phyloP scores from a whole-genome alignment of 64 coral and sea anemone species.

The Pachyseris speciosa region DNA sequence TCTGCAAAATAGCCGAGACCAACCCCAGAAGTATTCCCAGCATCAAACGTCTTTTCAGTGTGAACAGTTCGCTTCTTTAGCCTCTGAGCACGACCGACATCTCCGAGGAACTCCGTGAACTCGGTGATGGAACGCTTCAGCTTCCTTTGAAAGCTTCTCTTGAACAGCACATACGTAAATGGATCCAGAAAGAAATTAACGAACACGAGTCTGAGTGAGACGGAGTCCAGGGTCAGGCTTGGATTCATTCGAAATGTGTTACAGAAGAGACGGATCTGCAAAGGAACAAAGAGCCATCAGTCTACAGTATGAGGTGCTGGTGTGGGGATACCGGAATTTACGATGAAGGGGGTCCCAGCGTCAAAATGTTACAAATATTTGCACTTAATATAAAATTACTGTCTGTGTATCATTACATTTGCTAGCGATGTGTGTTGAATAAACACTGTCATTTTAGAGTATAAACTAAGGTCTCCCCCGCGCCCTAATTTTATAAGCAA shows the following conservation, averaged over 20 bases:
- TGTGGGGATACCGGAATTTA: not conserved
- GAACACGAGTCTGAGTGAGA: slow-evolving; percentile 21
- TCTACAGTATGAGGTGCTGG: not conserved
- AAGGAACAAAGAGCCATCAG: not conserved
- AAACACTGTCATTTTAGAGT: too few relatives aligned
- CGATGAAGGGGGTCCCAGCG: too few relatives aligned
- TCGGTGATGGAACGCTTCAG: not conserved
- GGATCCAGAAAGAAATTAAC: slow-evolving; percentile 51
- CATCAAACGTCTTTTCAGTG: not conserved
- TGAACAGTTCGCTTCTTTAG: not conserved
- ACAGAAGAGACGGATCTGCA: slow-evolving; percentile 49
- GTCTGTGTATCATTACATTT: too few relatives aligned
- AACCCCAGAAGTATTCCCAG: not conserved
- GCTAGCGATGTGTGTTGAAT: too few relatives aligned
- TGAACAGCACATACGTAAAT: slow-evolving; percentile 63
- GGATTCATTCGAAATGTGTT: slow-evolving; percentile 10
- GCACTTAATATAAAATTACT: too few relatives aligned
- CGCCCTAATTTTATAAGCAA: too few relatives aligned
- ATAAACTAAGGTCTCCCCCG: too few relatives aligned
- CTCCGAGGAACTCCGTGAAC: not conserved
- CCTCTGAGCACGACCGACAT: not conserved
- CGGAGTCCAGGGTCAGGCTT: not conserved
- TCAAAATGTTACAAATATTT: too few relatives aligned
- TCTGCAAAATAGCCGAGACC: not conserved
- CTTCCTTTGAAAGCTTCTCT: slow-evolving; percentile 42